Evolutionary conservation across 2,888 invertebrate species (phyloP), one percentile per base, ranked within the genome.

Genomic region (Zaprionus obscuricornis): DNA sequence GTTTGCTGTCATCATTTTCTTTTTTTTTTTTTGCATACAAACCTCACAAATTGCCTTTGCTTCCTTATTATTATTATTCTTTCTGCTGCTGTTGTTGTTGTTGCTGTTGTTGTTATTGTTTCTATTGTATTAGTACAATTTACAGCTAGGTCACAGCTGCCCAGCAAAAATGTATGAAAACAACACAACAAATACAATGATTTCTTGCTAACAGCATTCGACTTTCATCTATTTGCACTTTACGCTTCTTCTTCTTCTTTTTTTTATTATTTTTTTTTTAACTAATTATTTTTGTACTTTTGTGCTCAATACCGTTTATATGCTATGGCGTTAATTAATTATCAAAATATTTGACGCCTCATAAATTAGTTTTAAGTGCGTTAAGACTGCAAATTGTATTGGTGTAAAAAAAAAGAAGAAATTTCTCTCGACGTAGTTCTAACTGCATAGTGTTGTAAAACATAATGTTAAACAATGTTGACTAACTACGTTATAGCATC

Each of bases 361-460:
- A 11, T 31, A 29, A 50, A 43, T 51, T 11, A 18, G 29, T 34
- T 46, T 68, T 7, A 40, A 68, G 45, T 57, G 45, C 49, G 45
- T 42, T n/a, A 42, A 56, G 50, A 24, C 22, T 62, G 31, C 49
- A 62, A 63, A 37, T 63, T 47, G 10, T 73, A 47, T 43, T 68
- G 63, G 49, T 39, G 49, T 49, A 27, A 45, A 49, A 36, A 67
- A 62, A 73, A 54, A 27, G 39, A 49, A 36, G 70, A 62, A 73
- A 54, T 73, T 69, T 69, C 56, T 67, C 68, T 47, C 29, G 56
- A 62, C 51, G 73, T 56, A 43, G 73, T 69, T 69, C 68, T 69
- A 33, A n/a, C 24, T 26, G 7, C 29, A n/a, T 27, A 62, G 49
- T 36, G 69, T 56, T 72, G 63, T 8, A 8, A 45, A 62, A 10